These are phyloP conservation scores for Andrena cerasifolii DNA, from an alignment of 1,140 invertebrate genomes.

Conservation along the genomic window DNA sequence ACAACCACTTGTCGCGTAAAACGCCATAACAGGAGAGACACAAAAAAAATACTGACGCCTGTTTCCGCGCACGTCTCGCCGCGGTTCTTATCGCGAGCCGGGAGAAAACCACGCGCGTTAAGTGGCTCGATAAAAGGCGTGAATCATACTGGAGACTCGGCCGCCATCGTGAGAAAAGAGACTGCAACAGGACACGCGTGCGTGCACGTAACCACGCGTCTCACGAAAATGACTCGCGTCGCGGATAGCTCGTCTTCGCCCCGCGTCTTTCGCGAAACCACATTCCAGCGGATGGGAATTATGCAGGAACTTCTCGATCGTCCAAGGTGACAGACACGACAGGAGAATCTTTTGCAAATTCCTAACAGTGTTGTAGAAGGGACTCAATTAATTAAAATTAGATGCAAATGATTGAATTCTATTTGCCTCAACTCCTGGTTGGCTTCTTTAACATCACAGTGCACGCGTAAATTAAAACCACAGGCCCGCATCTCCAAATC, in stretches of 20 bases:
- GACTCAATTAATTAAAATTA: too few relatives aligned
- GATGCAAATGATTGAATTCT: too few relatives aligned
- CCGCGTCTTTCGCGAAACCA: background rate
- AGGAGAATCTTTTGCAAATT: too few relatives aligned
- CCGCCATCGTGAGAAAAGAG: slow-evolving; percentile 32
- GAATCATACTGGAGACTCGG: slow-evolving; percentile 52
- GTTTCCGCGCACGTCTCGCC: slow-evolving; percentile 35
- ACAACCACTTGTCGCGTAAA: slow-evolving; percentile 43
- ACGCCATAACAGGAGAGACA: slow-evolving; percentile 39
- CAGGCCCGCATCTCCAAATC: too few relatives aligned
- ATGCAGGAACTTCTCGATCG: too few relatives aligned
- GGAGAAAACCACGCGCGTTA: slow-evolving; percentile 44
- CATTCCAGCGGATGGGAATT: too few relatives aligned
- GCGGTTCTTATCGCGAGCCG: slow-evolving; percentile 31
- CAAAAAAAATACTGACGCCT: slow-evolving; percentile 36
- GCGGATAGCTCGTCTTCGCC: background rate
- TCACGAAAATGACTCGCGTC: background rate
- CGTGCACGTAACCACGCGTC: background rate
- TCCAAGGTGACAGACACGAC: too few relatives aligned
- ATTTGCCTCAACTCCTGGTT: too few relatives aligned
- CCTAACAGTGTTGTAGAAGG: too few relatives aligned
- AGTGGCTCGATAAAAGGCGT: slow-evolving; percentile 56
- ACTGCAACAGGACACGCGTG: slow-evolving; percentile 2
- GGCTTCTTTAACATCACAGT: too few relatives aligned
- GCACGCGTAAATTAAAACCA: too few relatives aligned